Evolutionary conservation across 2,113 vertebrate species (phyloP).

Genomic region (Charina bottae): DNA sequence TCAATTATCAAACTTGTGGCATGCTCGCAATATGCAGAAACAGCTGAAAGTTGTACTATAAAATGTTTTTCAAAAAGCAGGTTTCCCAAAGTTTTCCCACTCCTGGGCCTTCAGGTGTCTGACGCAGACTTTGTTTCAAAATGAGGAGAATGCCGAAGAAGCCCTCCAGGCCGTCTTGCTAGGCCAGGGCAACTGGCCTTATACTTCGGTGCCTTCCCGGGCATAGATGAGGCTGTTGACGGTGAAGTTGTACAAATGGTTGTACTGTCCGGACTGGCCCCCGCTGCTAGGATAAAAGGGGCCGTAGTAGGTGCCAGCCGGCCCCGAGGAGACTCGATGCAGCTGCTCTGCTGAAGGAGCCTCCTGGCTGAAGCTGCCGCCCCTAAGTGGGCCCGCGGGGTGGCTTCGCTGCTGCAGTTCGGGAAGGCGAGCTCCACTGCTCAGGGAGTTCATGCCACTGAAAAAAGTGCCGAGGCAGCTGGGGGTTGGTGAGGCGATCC

Average conservation of each 20-base stretch:
- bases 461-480: slow-evolving; percentile 92
- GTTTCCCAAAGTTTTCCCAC: neutral
- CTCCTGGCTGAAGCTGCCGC: slow-evolving; percentile 71
- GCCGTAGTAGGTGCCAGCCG: slow-evolving; percentile 83
- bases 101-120: slow-evolving; percentile 38
- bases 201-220: slow-evolving; percentile 90
- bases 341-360: slow-evolving; percentile 64
- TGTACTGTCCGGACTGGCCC: slow-evolving; percentile 82
- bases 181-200: slow-evolving; percentile 36
- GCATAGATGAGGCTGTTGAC: slow-evolving; percentile 96
- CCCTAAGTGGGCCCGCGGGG: slow-evolving; percentile 68
- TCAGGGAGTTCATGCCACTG: slow-evolving; percentile 86
- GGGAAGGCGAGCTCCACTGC: slow-evolving; percentile 53
- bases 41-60: neutral
- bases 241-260: slow-evolving; percentile 91
- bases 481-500: slow-evolving; percentile 73
- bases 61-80: neutral
- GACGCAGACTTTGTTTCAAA: slow-evolving; percentile 55
- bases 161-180: neutral
- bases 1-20: neutral
- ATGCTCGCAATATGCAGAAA: slow-evolving; percentile 4
- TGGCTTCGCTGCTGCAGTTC: slow-evolving; percentile 79
- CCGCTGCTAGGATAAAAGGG: slow-evolving; percentile 80
- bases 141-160: neutral
- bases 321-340: slow-evolving; percentile 59